These are phyloP conservation scores for Conopomorpha cramerella DNA, from an alignment of 1,140 invertebrate species.

Conservation along the genomic window DNA sequence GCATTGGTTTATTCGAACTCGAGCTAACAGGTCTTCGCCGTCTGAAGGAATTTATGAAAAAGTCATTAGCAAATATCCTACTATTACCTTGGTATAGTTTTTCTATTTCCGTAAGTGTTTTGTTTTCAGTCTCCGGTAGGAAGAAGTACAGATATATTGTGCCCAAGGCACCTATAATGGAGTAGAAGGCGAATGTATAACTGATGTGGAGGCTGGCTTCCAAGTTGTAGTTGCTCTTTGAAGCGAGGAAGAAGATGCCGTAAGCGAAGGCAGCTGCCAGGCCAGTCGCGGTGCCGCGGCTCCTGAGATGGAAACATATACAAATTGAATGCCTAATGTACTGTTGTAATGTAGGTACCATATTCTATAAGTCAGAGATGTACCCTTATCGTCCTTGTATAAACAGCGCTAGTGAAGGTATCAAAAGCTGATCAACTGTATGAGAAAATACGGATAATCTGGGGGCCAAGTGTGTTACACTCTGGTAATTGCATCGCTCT, in stretches of 20 bases:
- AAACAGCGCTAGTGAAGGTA: no score
- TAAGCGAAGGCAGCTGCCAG: constrained; percentile 63
- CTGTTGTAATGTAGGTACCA: no score
- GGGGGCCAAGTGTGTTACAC: no score
- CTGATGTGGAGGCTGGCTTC: constrained; percentile 57
- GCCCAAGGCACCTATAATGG: constrained; percentile 58
- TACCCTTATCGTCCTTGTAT: no score
- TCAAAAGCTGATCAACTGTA: no score
- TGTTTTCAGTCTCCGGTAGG: constrained; percentile 81
- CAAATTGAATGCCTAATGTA: no score
- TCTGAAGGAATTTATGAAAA: constrained; percentile 38
- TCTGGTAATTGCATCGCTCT: no score
- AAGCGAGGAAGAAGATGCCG: constrained; percentile 63
- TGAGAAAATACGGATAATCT: no score
- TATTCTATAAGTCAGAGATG: no score
- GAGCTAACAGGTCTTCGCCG: constrained; percentile 17
- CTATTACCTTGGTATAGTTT: constrained; percentile 33
- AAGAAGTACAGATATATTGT: constrained; percentile 65
- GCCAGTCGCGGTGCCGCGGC: constrained; percentile 63
- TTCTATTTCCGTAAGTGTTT: constrained; percentile 75
- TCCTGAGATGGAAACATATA: constrained; percentile 40
- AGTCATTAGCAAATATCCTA: constrained; percentile 43
- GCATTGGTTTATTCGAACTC: constrained; percentile 27
- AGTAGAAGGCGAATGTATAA: constrained; percentile 67
- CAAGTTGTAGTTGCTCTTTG: constrained; percentile 66